Evolutionary conservation across 2,113 vertebrate species (phyloP), one percentile per base, ranked within the genome.

Genomic region (Agapornis roseicollis): DNA sequence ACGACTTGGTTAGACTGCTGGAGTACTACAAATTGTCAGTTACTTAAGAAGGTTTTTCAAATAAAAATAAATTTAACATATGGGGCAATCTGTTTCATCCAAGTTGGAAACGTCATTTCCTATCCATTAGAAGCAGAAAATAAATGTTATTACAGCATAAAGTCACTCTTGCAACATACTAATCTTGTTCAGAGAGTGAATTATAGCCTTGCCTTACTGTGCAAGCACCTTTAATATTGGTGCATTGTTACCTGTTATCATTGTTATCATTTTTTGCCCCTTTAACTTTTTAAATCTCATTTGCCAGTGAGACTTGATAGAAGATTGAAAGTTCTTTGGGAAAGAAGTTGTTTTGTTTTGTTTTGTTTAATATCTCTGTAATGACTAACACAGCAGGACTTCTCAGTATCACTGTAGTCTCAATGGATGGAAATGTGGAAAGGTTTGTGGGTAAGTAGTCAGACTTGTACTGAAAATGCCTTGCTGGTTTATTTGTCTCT

Each of bases 31-130:
- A 39, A 79, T 9, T 80, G 11, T 69, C 78, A 73, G 41, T 85
- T 96, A 65, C 52, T 92, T 82, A 88, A 73, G 42, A 66, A 80
- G 37, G 39, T 58, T 93, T 93, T 46, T 80, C 55, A 85, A 88
- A 92, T 85, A 58, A 82, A 79, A 88, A 85, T 37, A 47, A 80
- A 63, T 56, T 68, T 85, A 73, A 80, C 49, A 42, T 77, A 77
- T 74, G 53, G 23, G 7, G 27, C 60, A 86, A 73, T 71, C 52
- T 86, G 53, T 80, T 91, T 50, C 46, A 69, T 88, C 60, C 44
- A 49, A 47, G 55, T 55, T 73, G 65, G 50, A 92, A 66, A 87
- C 16, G 63, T 77, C 61, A 44, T 22, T 91, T 89, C n/a, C 61
- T 49, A 71, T 79, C 28, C 31, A 80, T 72, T 94, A 81, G 53